Conservation (phyloP, 2,888 invertebrate genomes). For the Brenthis hecate region DNA sequence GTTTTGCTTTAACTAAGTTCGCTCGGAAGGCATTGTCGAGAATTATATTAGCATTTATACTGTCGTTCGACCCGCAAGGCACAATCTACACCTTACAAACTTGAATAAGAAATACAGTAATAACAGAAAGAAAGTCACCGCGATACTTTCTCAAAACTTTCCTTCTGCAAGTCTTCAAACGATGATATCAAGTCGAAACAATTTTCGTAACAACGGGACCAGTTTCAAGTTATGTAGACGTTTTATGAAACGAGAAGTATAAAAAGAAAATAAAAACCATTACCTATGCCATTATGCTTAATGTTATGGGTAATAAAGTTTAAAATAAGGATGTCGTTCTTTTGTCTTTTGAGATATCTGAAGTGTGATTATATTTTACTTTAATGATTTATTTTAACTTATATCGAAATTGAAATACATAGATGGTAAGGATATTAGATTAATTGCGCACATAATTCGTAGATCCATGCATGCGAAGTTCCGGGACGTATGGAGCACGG, state of each 20-base stretch:
- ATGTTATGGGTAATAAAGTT: not conserved
- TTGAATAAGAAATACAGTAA: constrained; percentile 21
- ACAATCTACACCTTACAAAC: constrained; percentile 13
- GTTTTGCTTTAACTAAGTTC: not conserved
- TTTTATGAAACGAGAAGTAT: constrained; percentile 12
- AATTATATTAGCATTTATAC: constrained; percentile 16
- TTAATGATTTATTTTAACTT: no score
- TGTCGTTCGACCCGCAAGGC: constrained; percentile 3
- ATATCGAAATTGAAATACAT: not conserved
- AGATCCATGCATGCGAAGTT: constrained; percentile 36
- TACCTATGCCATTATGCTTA: not conserved
- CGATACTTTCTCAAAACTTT: constrained; percentile 25
- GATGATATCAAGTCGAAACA: constrained; percentile 25
- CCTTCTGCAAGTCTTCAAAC: constrained; percentile 21
- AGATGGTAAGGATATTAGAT: constrained; percentile 18
- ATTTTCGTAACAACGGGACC: constrained; percentile 32
- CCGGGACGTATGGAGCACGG: constrained; percentile 19
- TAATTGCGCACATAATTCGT: constrained; percentile 32
- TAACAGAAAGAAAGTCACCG: constrained; percentile 25
- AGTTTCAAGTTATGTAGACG: constrained; percentile 12
- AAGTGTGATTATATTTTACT: no score
- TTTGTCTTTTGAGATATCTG: not conserved
- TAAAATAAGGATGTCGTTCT: not conserved
- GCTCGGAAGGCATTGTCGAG: not conserved
- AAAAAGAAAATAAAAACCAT: constrained; percentile 14